Base-by-base conservation (phyloP, 2,888 invertebrate genomes). In the Sipha maydis region DNA sequence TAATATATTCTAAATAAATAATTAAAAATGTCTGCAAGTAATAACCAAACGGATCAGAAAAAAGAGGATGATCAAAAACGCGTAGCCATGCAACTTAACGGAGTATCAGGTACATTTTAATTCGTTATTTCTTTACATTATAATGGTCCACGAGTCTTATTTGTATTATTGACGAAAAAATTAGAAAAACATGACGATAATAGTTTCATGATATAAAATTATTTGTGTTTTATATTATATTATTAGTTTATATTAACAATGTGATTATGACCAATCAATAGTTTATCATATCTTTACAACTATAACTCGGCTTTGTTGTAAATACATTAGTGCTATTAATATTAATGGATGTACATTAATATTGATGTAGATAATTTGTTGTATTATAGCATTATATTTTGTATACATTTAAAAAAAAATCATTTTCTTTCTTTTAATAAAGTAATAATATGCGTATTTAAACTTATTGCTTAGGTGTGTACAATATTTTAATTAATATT, bases 31-130 rank as follows among this genome's bases (percentile, higher is more conserved):
- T 80, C 86, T 38, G 41, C 86, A 2, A 88, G 75, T 19, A 78
- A 78, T 34, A n/a, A 85, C 17, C 73, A 56, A 31, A 21, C 19
- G 7, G 82, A 76, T 41, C 56, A 41, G 41, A 88, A 88, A 82
- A 88, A 88, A 75, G 80, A 38, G 17, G 88, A 88, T 48, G 88
- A 76, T 11, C 61, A 28, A 31, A 88, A 88, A 76, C 88, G 88
- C 17, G 41, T 41, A 11, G 25, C 75, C 31, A 19, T 61, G 61
- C 88, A 88, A 75, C 67, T 88, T n/a, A 76, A n/a, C 7, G 31
- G 61, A 82, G 25, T 73, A 48, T 61, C 88, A 88, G 67, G 67
- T 77, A 77, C 17, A 76, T 21, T 41, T 41, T 0, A 41, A 41
- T 41, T 41, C 41, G 41, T 9, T 41, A 41, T 41, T 41, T 41